A percentile compares a stretch with the other conserved stretches of the same genome.
Evolutionary conservation across 1,140 invertebrate species (phyloP).

Genomic region (Antheraea pernyi): DNA sequence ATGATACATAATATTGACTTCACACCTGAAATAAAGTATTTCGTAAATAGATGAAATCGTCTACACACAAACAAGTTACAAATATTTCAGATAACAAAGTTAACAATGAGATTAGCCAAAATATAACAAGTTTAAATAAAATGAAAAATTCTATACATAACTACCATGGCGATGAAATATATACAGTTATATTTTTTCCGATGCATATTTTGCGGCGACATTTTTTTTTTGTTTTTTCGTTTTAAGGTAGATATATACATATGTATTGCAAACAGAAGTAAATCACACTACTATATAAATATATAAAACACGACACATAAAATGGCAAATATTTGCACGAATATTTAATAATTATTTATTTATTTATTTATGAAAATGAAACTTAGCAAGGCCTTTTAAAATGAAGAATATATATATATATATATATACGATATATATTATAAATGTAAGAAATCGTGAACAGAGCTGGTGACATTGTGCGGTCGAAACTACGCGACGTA

Average conservation of each 20-base stretch:
- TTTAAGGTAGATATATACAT: slow-evolving; percentile 35
- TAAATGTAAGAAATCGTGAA: slow-evolving; percentile 18
- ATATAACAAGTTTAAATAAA: slow-evolving; percentile 50
- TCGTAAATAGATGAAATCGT: slow-evolving; percentile 16
- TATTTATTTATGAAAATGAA: slow-evolving; percentile 55
- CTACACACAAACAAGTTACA: slow-evolving; percentile 19
- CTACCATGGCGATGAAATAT: slow-evolving; percentile 64
- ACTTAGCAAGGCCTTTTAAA: slow-evolving; percentile 60
- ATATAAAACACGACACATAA: slow-evolving; percentile 72
- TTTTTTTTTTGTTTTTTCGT: slow-evolving; percentile 64
- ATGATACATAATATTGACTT: slow-evolving; percentile 27
- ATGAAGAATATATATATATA: slow-evolving; percentile 27
- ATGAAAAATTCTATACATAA: slow-evolving; percentile 65
- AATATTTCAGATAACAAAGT: slow-evolving; percentile 39
- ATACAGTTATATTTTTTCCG: slow-evolving; percentile 53
- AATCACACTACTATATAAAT: slow-evolving; percentile 72
- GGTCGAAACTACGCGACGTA: slow-evolving; percentile 16
- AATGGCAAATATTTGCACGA: slow-evolving; percentile 53
- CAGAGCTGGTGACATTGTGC: slow-evolving; percentile 33
- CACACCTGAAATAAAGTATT: slow-evolving; percentile 39
- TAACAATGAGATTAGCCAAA: slow-evolving; percentile 31
- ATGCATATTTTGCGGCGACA: slow-evolving; percentile 50
- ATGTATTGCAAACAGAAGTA: slow-evolving; percentile 73
- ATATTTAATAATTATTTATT: slow-evolving; percentile 40
- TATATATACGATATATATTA: background rate